phyloP scores from a whole-genome alignment of 2,888 invertebrate genomes.

The Silvanus unidentatus region DNA sequence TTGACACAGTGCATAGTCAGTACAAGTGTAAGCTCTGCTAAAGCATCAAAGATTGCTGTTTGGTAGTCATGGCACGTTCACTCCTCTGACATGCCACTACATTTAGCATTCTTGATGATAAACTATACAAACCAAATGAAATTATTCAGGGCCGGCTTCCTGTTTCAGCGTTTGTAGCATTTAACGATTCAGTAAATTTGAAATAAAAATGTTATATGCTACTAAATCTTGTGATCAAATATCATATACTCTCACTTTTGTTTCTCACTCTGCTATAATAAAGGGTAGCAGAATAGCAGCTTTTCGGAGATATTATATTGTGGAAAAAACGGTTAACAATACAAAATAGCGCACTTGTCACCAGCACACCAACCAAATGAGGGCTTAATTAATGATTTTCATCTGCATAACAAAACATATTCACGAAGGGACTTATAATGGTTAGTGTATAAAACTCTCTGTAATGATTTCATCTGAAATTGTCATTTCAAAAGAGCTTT shows the following conservation, averaged over 20 bases:
- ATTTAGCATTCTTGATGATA: neutral
- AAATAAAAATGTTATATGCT: neutral
- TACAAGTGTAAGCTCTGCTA: neutral
- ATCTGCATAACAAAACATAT: constrained; percentile 27
- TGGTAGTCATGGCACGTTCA: neutral
- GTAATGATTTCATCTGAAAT: no score
- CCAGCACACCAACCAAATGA: constrained; percentile 17
- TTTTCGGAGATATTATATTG: neutral
- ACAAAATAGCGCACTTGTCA: constrained; percentile 10
- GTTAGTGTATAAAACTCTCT: no score
- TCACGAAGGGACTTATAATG: no score
- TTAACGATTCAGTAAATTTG: neutral
- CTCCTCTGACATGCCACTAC: neutral
- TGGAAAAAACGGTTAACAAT: neutral
- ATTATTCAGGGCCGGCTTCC: neutral
- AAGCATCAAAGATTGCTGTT: neutral
- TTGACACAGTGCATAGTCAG: no score
- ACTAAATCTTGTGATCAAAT: no score
- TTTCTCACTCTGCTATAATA: no score
- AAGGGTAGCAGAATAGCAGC: neutral
- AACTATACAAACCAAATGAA: no score
- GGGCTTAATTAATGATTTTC: constrained; percentile 23
- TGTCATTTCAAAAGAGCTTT: no score
- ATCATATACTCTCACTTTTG: no score
- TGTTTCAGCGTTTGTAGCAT: neutral